Percentiles rank a stretch among this genome's conserved stretches.
Conservation (phyloP, 1,140 invertebrate genomes). For the Ladona fulva region DNA sequence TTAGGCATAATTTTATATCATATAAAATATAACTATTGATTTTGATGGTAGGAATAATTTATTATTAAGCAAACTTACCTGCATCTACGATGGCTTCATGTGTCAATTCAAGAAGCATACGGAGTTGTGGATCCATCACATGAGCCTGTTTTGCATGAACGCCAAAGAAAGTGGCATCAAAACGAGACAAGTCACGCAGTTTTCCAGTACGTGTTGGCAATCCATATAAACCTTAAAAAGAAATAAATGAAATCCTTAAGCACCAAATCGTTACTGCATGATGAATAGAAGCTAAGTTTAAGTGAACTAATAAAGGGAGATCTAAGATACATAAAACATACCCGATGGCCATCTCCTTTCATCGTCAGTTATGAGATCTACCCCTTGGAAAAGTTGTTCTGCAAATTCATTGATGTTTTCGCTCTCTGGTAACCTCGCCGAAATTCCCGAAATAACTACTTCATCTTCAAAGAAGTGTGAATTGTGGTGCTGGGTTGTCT, state of each 20-base stretch:
- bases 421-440: slow-evolving; percentile 82
- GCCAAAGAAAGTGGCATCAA: slow-evolving; percentile 90
- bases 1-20: neutral
- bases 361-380: slow-evolving; percentile 84
- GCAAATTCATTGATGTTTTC: slow-evolving; percentile 81
- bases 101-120: slow-evolving; percentile 84
- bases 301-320: too few species aligned
- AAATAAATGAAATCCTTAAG: neutral
- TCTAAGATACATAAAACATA: slow-evolving; percentile 24
- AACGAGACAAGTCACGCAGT: slow-evolving; percentile 75
- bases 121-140: slow-evolving; percentile 90
- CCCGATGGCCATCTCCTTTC: slow-evolving; percentile 67
- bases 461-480: slow-evolving; percentile 46
- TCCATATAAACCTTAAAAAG: slow-evolving; percentile 54
- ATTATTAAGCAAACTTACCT: slow-evolving; percentile 38
- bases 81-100: slow-evolving; percentile 93
- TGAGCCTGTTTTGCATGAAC: slow-evolving; percentile 90
- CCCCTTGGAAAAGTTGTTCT: slow-evolving; percentile 69
- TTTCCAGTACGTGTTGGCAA: slow-evolving; percentile 79
- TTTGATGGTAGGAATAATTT: neutral
- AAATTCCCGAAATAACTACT: slow-evolving; percentile 81
- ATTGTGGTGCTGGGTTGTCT: neutral
- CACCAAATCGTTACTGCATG: too few species aligned
- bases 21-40: neutral
- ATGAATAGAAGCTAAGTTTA: too few species aligned